Evolutionary conservation across 37 sponge, comb jelly and placozoan genomes (phyloP).

Genomic region (Tethya wilhelma): DNA sequence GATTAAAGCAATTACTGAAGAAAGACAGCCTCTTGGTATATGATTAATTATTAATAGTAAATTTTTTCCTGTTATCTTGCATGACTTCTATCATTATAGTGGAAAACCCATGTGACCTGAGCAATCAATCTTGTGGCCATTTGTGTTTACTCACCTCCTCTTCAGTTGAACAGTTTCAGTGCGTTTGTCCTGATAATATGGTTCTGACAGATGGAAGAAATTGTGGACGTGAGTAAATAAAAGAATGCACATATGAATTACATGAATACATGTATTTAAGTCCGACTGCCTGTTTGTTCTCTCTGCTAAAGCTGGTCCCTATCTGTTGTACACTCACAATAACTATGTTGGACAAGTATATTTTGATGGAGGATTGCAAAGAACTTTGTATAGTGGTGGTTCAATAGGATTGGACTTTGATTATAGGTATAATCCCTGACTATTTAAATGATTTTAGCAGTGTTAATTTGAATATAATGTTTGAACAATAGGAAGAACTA

Average conservation of each 20-base stretch:
- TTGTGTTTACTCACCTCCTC: conserved; percentile 8
- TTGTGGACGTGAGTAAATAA: conserved; percentile 21
- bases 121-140: conserved; percentile 1
- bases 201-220: background rate
- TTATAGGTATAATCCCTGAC: background rate
- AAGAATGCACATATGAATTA: conserved; percentile 1
- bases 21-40: conserved; percentile 16
- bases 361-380: conserved; percentile 9
- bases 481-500: background rate
- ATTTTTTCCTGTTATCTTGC: background rate
- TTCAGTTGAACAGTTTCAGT: background rate
- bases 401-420: conserved; percentile 15
- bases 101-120: conserved; percentile 10
- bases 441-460: background rate
- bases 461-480: background rate
- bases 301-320: conserved; percentile 5
- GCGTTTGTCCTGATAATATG: conserved; percentile 16
- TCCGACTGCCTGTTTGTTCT: too few relatives aligned
- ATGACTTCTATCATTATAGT: background rate
- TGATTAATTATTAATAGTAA: background rate
- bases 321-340: background rate
- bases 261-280: background rate
- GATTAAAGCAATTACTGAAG: conserved; percentile 10
- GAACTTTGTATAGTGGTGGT: background rate
- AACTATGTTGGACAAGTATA: conserved; percentile 8